Evolutionary conservation across 2,888 invertebrate genomes (phyloP).

Genomic region (Melolontha melolontha): DNA sequence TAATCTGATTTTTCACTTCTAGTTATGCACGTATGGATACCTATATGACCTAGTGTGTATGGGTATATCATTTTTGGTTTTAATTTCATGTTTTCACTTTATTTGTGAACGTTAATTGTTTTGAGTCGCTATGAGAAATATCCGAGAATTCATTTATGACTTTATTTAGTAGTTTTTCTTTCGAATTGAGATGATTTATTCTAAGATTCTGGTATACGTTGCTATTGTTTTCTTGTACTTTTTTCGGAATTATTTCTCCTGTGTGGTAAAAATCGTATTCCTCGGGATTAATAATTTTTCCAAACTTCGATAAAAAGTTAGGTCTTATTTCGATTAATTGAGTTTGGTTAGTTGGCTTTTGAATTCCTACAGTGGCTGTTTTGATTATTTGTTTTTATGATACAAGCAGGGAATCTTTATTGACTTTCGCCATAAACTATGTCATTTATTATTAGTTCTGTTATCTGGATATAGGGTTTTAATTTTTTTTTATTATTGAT

Average conservation of each 20-base stretch:
- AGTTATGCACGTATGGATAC: conserved; percentile 29
- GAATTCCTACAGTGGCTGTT: no score
- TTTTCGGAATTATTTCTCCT: no score
- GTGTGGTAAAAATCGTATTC: background rate
- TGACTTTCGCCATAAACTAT: no score
- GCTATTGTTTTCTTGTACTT: no score
- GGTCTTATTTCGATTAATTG: conserved; percentile 14
- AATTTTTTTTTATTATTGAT: no score
- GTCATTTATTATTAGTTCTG: no score
- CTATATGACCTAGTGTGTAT: conserved; percentile 39
- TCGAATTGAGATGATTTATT: background rate
- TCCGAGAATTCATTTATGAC: conserved; percentile 12
- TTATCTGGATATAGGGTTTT: no score
- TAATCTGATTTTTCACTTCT: conserved; percentile 37
- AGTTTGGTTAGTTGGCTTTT: conserved; percentile 7
- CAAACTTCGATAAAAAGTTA: conserved; percentile 8
- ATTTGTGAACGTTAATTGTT: conserved; percentile 31
- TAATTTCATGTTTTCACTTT: conserved; percentile 28
- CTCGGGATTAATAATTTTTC: conserved; percentile 1
- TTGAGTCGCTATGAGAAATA: conserved; percentile 17
- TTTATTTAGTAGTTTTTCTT: conserved; percentile 27
- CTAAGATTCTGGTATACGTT: conserved; percentile 7
- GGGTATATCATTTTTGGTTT: conserved; percentile 12
- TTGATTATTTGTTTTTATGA: no score
- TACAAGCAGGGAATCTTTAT: no score